Conservation (phyloP, 2,113 vertebrate genomes). For the Typhlomys cinereus region DNA sequence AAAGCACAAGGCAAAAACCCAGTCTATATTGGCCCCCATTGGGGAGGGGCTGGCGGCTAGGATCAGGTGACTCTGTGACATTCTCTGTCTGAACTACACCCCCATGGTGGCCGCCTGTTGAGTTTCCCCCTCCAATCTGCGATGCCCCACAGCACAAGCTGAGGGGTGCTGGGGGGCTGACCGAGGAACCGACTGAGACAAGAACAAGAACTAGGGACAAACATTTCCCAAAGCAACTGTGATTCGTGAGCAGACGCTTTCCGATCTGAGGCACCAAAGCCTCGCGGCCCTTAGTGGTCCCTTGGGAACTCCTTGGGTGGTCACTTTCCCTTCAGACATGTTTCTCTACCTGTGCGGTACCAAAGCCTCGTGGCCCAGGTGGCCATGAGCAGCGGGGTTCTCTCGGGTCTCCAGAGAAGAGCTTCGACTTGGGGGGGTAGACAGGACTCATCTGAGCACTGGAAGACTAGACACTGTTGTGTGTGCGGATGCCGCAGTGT, state of each 20-base stretch:
- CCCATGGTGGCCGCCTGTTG: no score
- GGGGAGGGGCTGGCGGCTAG: background rate
- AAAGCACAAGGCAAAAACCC: background rate
- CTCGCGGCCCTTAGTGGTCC: no score
- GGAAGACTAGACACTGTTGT: constrained; percentile 31
- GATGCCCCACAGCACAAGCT: background rate
- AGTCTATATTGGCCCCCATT: background rate
- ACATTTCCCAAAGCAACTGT: no score
- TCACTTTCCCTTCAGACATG: no score
- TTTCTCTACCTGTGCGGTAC: background rate
- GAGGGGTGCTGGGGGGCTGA: background rate
- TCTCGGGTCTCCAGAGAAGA: constrained; percentile 73
- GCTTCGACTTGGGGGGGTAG: no score
- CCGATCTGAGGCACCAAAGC: no score
- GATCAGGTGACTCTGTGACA: constrained; percentile 6
- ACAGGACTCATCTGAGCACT: no score
- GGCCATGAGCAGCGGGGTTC: background rate
- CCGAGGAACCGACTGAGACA: background rate
- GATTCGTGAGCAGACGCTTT: no score
- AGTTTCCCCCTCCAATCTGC: no score
- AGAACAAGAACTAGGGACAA: constrained; percentile 50
- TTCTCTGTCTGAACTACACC: no score
- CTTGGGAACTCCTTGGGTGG: no score
- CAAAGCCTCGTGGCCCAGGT: no score
- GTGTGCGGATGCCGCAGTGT: rapidly evolving